Evolutionary conservation across 2,797 vertebrate species (phyloP).

Genomic region (Smutsia temminckii): DNA sequence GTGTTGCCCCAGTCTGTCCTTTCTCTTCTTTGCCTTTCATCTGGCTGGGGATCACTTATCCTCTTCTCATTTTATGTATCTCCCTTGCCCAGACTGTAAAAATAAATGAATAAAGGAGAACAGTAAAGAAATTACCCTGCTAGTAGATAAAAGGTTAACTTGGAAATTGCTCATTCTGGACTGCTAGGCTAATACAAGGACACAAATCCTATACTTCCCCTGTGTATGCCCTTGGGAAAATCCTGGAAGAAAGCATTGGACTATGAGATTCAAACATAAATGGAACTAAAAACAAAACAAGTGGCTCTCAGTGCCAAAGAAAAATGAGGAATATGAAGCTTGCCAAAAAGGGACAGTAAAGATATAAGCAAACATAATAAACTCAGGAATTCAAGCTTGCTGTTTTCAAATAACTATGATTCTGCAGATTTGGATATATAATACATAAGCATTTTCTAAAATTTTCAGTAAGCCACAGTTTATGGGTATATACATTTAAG

Average conservation of each 20-base stretch:
- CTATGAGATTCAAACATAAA: constrained; percentile 23
- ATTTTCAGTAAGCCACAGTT: not conserved
- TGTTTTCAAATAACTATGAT: not conserved
- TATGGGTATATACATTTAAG: not conserved
- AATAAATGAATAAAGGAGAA: not conserved
- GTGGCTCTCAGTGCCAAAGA: constrained; percentile 10
- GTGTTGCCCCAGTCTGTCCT: not conserved
- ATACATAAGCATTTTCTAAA: not conserved
- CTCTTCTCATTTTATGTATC: not conserved
- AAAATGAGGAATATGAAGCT: not conserved
- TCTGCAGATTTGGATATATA: not conserved
- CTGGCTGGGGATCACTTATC: not conserved
- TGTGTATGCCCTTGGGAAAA: not conserved
- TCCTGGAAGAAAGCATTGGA: not conserved
- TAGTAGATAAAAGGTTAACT: constrained; percentile 34
- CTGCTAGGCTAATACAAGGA: not conserved
- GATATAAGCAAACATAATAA: not conserved
- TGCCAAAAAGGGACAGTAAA: not conserved
- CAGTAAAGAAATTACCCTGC: not conserved
- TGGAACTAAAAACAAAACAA: constrained; percentile 40
- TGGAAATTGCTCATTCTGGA: not conserved
- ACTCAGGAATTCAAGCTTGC: not conserved
- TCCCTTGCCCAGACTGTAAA: not conserved
- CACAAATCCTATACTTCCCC: not conserved
- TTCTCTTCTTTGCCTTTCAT: not conserved